Evolutionary conservation across 2,113 vertebrate species (phyloP).

Genomic region (Apistogramma diplotaenia): DNA sequence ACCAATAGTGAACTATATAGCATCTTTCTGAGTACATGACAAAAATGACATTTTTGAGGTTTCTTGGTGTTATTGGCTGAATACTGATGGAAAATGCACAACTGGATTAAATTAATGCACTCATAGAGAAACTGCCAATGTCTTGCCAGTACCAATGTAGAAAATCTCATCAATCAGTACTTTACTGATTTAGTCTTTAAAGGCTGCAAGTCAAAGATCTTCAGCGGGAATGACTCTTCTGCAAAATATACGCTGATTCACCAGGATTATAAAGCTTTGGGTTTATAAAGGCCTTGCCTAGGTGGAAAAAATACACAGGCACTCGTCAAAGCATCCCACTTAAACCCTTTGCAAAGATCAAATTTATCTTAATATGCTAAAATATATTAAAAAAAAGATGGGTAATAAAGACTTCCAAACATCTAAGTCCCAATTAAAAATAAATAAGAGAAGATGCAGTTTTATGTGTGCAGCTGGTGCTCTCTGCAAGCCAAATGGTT

Average conservation of each 20-base stretch:
- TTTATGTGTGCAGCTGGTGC: background rate
- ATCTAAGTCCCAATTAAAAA: background rate
- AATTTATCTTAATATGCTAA: background rate
- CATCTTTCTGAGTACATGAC: background rate
- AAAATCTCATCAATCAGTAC: background rate
- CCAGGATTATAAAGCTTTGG: background rate
- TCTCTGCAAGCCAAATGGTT: background rate
- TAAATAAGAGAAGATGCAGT: background rate
- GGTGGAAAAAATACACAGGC: slow-evolving; percentile 3
- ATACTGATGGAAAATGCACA: background rate
- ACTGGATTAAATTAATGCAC: background rate
- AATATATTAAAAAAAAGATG: background rate
- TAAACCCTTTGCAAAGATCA: slow-evolving; percentile 56
- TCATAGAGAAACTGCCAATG: background rate
- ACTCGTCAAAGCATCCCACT: slow-evolving; percentile 9
- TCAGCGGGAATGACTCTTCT: background rate
- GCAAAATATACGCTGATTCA: background rate
- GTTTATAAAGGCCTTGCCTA: background rate
- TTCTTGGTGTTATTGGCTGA: background rate
- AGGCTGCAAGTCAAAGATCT: background rate
- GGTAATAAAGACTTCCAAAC: background rate
- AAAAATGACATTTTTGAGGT: background rate
- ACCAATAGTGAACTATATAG: background rate
- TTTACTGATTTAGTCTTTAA: background rate
- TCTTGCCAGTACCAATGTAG: background rate